A percentile compares a stretch with the other conserved stretches of the same genome.
These are phyloP conservation scores for Cyrtonyx montezumae DNA, from an alignment of 2,113 vertebrate genomes.

Conservation along the genomic window DNA sequence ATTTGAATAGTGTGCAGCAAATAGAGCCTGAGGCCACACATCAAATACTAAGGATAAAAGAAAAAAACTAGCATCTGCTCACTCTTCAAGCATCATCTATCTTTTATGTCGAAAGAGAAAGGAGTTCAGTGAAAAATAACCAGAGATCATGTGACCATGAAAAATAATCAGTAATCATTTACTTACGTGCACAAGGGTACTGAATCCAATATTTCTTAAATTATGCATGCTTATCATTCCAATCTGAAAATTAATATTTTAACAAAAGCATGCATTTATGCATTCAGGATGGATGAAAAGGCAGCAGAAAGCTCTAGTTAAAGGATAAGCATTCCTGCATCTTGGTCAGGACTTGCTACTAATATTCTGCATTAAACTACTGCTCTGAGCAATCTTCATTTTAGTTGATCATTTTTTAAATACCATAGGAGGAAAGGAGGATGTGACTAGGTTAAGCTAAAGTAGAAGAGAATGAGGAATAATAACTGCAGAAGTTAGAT, in stretches of 20 bases:
- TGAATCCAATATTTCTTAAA: background rate
- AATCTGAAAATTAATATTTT: background rate
- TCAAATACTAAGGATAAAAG: background rate
- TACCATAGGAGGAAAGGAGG: background rate
- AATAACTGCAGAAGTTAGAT: background rate
- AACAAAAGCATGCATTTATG: background rate
- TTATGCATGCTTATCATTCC: background rate
- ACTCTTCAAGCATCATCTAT: background rate
- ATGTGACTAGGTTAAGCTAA: background rate
- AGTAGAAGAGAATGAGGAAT: background rate
- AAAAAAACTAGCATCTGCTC: background rate
- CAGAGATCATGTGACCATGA: background rate
- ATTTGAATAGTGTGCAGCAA: conserved; percentile 52
- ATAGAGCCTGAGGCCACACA: conserved; percentile 16
- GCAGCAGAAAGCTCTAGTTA: background rate
- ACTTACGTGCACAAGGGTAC: background rate
- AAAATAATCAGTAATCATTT: background rate
- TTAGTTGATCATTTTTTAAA: background rate
- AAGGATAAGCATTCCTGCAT: background rate
- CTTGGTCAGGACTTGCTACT: background rate
- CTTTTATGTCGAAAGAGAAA: background rate
- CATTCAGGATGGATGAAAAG: background rate
- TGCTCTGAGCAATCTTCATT: background rate
- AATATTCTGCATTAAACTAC: background rate
- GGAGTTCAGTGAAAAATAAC: background rate